A percentile compares a stretch with the other conserved stretches of the same genome.
phyloP scores from a whole-genome alignment of 2,113 vertebrate species.

The Mus spicilegus region DNA sequence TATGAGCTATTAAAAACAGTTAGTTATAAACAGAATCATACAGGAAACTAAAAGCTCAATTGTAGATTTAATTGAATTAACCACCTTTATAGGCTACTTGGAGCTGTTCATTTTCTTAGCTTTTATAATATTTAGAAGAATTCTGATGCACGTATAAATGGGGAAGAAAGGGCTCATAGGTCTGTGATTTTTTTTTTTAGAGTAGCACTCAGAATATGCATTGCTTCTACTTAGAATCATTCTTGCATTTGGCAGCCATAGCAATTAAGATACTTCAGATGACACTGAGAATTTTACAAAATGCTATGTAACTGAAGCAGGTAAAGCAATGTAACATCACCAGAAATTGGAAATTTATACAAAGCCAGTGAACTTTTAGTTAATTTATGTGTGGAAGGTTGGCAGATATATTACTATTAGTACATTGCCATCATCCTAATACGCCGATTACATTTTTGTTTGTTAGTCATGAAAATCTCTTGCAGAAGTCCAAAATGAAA shows the following conservation, averaged over 20 bases:
- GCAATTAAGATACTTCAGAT: slow-evolving; percentile 25
- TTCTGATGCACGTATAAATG: slow-evolving; percentile 77
- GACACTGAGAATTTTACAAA: slow-evolving; percentile 40
- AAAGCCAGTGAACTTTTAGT: neutral
- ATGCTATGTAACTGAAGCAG: neutral
- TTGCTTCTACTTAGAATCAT: slow-evolving; percentile 53
- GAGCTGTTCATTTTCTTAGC: neutral
- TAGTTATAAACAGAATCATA: neutral
- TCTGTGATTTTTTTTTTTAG: slow-evolving; percentile 46
- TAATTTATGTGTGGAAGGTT: neutral
- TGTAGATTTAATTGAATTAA: slow-evolving; percentile 21
- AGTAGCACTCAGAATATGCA: slow-evolving; percentile 24
- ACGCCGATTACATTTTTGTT: neutral
- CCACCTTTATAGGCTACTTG: neutral
- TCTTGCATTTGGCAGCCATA: slow-evolving; percentile 42
- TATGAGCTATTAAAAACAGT: slow-evolving; percentile 12
- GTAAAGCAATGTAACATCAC: slow-evolving; percentile 23
- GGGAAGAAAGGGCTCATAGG: slow-evolving; percentile 58
- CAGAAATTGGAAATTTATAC: neutral
- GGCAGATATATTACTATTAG: neutral
- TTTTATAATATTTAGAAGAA: slow-evolving; percentile 56
- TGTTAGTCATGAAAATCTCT: slow-evolving; percentile 13
- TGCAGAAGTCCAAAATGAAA: neutral
- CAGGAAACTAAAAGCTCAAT: neutral
- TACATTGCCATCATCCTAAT: neutral